Base-by-base conservation (phyloP, 2,888 invertebrate species). In the Noctuana brunneofusca region DNA sequence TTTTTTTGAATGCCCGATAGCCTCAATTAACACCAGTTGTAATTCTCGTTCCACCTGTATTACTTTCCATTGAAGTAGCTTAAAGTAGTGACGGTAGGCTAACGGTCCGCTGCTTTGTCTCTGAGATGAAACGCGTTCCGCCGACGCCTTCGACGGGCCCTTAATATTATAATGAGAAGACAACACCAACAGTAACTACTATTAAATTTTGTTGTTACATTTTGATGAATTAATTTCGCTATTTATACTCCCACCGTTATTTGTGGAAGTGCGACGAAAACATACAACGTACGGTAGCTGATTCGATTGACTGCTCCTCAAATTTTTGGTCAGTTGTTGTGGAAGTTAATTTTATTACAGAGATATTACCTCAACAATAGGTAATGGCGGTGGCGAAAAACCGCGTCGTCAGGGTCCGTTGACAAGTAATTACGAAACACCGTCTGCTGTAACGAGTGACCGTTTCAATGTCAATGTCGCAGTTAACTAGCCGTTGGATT, bases 101-200 rank as follows among this genome's bases (percentile, higher is more conserved):
- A 88, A 88, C 88, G 88, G 88, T 82, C 72, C 68, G 66, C 69
- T 71, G 81, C 78, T 84, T 87, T 86, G 88, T 88, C 83, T 84
- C 76, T 67, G 63, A 76, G 75, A 75, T 79, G 75, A 77, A 75
- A 75, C 76, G 78, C 70, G 52, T 50, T 41, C 67, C 49, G 46
- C 56, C 56, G 65, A 64, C 66, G 68, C 65, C 72, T 73, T 74
- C 69, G 65, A 71, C 68, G 67, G 77, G 76, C 78, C 76, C 79
- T 78, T 76, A 70, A 70, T 65, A 68, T 66, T 63, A 49, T 60
- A 60, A 60, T 60, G 53, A 60, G 53, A 35, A 57, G 50, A 58
- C 49, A 27, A 60, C 54, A 41, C 41, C 46, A 58, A 64, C 48
- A 24, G 50, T 63, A 41, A 50, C 54, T 55, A 43, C 63, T 52